These are phyloP conservation scores for Nymphalis io DNA, from an alignment of 1,140 invertebrate species.

Conservation along the genomic window DNA sequence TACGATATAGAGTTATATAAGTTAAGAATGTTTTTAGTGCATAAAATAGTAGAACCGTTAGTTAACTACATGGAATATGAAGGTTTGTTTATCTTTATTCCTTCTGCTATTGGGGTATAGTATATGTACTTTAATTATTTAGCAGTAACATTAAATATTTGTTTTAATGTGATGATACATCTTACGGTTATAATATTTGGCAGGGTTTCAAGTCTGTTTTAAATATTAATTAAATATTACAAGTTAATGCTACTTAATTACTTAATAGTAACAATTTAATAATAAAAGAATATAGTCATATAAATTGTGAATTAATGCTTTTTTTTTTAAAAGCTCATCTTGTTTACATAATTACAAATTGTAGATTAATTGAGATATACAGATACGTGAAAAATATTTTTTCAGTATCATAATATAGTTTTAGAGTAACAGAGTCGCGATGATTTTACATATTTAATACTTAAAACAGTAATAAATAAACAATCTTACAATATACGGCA, in stretches of 20 bases:
- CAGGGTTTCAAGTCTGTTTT: conserved; percentile 64
- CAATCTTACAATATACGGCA: conserved; percentile 22
- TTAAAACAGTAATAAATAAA: conserved; percentile 38
- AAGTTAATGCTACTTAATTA: conserved; percentile 21
- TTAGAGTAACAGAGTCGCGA: conserved; percentile 7
- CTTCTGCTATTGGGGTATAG: not conserved
- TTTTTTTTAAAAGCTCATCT: not conserved
- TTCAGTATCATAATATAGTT: not conserved
- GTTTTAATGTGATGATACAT: conserved; percentile 53
- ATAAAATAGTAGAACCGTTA: too few relatives aligned
- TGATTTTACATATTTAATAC: conserved; percentile 30
- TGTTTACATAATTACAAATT: not conserved
- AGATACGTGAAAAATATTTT: not conserved
- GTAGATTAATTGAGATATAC: not conserved
- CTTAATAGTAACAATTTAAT: conserved; percentile 7
- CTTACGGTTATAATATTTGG: conserved; percentile 66
- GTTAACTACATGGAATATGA: too few relatives aligned
- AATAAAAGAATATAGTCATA: not conserved
- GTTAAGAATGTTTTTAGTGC: too few relatives aligned
- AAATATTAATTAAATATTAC: conserved; percentile 38
- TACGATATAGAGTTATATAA: too few relatives aligned
- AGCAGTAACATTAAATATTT: conserved; percentile 15
- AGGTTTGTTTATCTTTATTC: too few relatives aligned
- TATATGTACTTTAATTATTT: not conserved
- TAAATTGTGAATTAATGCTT: not conserved